phyloP scores from a whole-genome alignment of 2,888 invertebrate species.

The Macrosoma leucophasiata region DNA sequence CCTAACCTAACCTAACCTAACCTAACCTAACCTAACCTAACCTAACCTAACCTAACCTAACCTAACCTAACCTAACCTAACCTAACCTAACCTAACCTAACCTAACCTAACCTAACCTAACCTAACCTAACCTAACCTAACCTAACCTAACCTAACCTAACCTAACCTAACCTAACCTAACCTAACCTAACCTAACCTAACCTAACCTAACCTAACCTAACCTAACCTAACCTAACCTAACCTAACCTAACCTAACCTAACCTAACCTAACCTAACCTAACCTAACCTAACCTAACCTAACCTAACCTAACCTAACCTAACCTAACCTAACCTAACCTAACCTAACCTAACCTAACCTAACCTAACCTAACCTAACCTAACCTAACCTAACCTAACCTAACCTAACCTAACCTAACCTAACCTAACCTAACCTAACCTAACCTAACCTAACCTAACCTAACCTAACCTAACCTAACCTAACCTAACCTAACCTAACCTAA shows the following conservation, averaged over 20 bases:
- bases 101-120: slow-evolving; percentile 15
- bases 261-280: slow-evolving; percentile 22
- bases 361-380: slow-evolving; percentile 19
- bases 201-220: slow-evolving; percentile 16
- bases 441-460: slow-evolving; percentile 19
- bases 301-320: slow-evolving; percentile 22
- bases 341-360: slow-evolving; percentile 22
- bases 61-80: slow-evolving; percentile 17
- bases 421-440: slow-evolving; percentile 23
- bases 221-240: slow-evolving; percentile 21
- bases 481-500: slow-evolving; percentile 18
- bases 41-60: slow-evolving; percentile 16
- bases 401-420: slow-evolving; percentile 22
- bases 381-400: slow-evolving; percentile 21
- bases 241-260: slow-evolving; percentile 22
- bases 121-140: slow-evolving; percentile 17
- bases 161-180: slow-evolving; percentile 17
- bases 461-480: slow-evolving; percentile 16
- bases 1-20: slow-evolving; percentile 15
- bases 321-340: slow-evolving; percentile 22
- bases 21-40: slow-evolving; percentile 19
- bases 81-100: slow-evolving; percentile 18
- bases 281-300: slow-evolving; percentile 21
- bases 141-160: slow-evolving; percentile 18
- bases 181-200: slow-evolving; percentile 16